Conservation (phyloP, 2,888 invertebrate genomes). For the Athripsodes cinereus region DNA sequence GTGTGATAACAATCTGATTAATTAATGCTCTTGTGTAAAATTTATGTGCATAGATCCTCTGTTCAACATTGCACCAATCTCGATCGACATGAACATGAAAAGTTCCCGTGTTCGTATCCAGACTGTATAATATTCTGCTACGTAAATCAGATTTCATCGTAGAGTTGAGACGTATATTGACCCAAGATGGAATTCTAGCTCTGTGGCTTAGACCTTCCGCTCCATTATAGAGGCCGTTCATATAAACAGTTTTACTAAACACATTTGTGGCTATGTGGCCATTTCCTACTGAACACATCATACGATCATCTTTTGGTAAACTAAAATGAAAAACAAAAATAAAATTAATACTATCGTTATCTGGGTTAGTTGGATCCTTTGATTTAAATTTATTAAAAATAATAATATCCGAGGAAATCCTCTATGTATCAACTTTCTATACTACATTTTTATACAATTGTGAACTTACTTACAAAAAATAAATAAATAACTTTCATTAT, state of each 20-base stretch:
- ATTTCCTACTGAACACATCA: conserved; percentile 55
- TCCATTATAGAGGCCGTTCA: conserved; percentile 57
- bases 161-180: conserved; percentile 48
- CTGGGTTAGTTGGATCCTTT: no score
- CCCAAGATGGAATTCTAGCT: conserved; percentile 56
- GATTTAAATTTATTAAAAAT: no score
- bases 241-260: conserved; percentile 53
- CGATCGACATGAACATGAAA: conserved; percentile 46
- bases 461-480: no score
- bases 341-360: no score
- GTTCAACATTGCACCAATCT: conserved; percentile 44
- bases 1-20: conserved; percentile 45
- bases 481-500: no score
- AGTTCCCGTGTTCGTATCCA: conserved; percentile 44
- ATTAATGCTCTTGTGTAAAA: conserved; percentile 47
- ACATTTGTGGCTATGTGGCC: conserved; percentile 55
- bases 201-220: conserved; percentile 49
- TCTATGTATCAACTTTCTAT: no score
- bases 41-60: conserved; percentile 45
- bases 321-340: conserved; percentile 33
- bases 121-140: conserved; percentile 38
- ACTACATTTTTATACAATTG: no score
- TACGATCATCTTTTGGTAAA: conserved; percentile 48
- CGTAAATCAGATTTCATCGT: conserved; percentile 35
- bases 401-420: no score